phyloP scores from a whole-genome alignment of 2,113 vertebrate genomes.

The Lagopus muta region DNA sequence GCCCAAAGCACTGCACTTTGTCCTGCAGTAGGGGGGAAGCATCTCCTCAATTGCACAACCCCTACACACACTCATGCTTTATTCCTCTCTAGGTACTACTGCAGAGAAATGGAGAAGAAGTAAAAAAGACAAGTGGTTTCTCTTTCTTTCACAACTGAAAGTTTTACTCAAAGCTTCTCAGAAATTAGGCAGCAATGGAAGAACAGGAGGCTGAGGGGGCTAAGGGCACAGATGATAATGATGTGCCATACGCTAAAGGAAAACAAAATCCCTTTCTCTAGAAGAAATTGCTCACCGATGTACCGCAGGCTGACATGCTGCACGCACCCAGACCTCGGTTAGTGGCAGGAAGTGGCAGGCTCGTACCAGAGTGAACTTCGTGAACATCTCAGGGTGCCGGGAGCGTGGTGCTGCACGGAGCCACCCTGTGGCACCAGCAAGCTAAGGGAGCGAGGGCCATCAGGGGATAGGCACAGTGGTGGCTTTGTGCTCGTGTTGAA shows the following conservation, averaged over 20 bases:
- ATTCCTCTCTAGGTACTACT: neutral
- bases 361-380: neutral
- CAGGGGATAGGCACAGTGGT: neutral
- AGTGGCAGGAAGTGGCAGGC: conserved; percentile 12
- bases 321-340: neutral
- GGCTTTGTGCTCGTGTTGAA: neutral
- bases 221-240: neutral
- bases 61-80: neutral
- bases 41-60: neutral
- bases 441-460: conserved; percentile 43
- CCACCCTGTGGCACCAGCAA: conserved; percentile 71
- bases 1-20: neutral
- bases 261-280: neutral
- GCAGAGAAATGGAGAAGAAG: neutral
- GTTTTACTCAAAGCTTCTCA: conserved; percentile 46
- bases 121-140: neutral
- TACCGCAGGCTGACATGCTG: neutral
- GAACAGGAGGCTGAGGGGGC: fast-evolving
- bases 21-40: neutral
- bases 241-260: neutral
- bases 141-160: conserved; percentile 50
- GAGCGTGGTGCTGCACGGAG: conserved; percentile 57
- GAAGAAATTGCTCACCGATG: neutral
- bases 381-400: neutral
- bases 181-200: conserved; percentile 1